phyloP scores from a whole-genome alignment of 2,113 vertebrate species.

The Benitochromis conjunctus region DNA sequence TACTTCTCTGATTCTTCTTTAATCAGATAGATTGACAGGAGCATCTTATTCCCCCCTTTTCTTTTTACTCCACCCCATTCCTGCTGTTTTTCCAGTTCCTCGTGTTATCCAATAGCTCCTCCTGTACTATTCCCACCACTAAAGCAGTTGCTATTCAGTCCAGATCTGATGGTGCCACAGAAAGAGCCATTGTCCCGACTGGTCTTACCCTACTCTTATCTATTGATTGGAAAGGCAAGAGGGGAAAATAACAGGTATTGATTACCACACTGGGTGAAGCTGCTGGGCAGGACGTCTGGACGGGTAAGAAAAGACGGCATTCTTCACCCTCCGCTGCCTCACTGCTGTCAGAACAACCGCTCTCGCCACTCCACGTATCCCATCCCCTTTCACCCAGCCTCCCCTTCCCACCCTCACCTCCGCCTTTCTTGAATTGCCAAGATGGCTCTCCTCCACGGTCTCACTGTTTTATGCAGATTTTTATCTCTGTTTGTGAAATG shows the following conservation, averaged over 20 bases:
- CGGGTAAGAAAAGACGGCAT: constrained; percentile 61
- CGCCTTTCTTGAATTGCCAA: constrained; percentile 49
- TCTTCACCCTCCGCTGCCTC: constrained; percentile 52
- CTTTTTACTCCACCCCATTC: constrained; percentile 11
- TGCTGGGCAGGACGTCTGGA: constrained; percentile 56
- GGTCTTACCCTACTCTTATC: constrained; percentile 64
- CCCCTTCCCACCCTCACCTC: constrained; percentile 12
- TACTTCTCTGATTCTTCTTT: constrained; percentile 20
- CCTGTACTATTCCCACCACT: constrained; percentile 66
- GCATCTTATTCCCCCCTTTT: constrained; percentile 47
- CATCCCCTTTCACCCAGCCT: constrained; percentile 14
- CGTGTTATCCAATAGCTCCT: constrained; percentile 68
- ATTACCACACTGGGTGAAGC: constrained; percentile 59
- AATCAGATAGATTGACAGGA: constrained; percentile 34
- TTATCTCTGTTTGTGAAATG: constrained; percentile 71
- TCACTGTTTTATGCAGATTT: constrained; percentile 57
- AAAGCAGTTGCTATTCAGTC: constrained; percentile 62
- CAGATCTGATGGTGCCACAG: constrained; percentile 65
- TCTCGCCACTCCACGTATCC: constrained; percentile 23
- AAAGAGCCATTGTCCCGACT: constrained; percentile 68
- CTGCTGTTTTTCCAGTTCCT: constrained; percentile 48
- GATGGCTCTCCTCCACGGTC: constrained; percentile 2
- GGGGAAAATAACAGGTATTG: constrained; percentile 68
- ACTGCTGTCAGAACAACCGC: constrained; percentile 62
- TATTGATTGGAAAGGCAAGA: constrained; percentile 73